Evolutionary conservation across 2,113 vertebrate species (phyloP), one percentile per base, ranked within the genome.

Genomic region (Ammodramus savannarum): DNA sequence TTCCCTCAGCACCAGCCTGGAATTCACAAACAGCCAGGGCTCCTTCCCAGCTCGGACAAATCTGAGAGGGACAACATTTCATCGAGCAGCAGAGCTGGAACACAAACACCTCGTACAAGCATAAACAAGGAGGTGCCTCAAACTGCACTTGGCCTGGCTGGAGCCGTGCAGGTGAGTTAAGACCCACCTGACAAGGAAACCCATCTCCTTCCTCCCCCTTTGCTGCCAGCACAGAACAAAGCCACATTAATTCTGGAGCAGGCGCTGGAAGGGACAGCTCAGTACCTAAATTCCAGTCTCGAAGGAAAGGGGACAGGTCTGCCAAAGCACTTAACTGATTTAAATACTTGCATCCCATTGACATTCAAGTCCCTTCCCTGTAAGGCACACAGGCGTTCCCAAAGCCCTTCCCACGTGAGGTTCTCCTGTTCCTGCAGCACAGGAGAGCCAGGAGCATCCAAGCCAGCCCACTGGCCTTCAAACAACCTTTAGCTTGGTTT

Each of bases 21-120:
- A 95, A 95, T 95, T 68, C 87, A 85, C 71, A 87, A 91, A 18
- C 74, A 95, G 94, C 66, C 67, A 32, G 41, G 63, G 81, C 74
- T 87, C 20, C 1, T 52, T 66, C 74, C 74, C 43, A 1, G 4
- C 82, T 66, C 2, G 83, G 89, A 57, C 76, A 74, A 34, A 55
- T 31, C 41, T 0, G 26, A 38, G 59, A 61, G 65, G 68, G 26
- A 48, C 4, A 3, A 29, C 82, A 62, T 68, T 75, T 92, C 80
- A 67, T 27, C 2, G 15, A 32, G 16, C 31, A 2, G 82, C 14
- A 4, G 25, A 10, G 66, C 59, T 43, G 76, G 76, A 66, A 61
- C 3, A 13, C 77, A 72, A 83, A 67, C 82, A 69, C 57, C 59
- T 38, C 7, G 5, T 13, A 73, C 36, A 23, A 73, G 59, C 67